Evolutionary conservation across 2,797 vertebrate genomes (phyloP).

Genomic region (Streptopelia turtur): DNA sequence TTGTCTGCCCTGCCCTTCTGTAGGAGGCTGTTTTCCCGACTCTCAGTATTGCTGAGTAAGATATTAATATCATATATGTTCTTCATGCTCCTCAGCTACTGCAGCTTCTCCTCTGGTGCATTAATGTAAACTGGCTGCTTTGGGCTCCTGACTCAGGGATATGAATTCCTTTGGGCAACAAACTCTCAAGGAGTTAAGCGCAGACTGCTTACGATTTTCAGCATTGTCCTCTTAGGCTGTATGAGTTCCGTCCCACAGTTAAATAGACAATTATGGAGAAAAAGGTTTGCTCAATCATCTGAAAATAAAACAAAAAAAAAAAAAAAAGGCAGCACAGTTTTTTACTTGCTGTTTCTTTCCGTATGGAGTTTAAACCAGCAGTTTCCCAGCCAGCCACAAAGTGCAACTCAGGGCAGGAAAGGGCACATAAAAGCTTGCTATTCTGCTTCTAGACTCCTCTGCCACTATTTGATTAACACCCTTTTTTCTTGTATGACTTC

Average conservation of each 20-base stretch:
- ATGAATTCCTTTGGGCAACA: neutral
- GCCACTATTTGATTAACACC: neutral
- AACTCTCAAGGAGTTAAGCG: neutral
- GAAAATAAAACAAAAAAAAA: no score
- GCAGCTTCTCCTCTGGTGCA: neutral
- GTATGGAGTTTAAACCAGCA: no score
- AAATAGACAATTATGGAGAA: no score
- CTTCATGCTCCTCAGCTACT: neutral
- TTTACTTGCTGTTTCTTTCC: no score
- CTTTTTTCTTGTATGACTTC: neutral
- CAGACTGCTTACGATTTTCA: neutral
- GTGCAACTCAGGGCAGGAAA: no score
- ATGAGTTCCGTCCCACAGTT: neutral
- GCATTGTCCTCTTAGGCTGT: neutral
- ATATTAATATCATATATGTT: neutral
- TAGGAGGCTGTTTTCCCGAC: neutral
- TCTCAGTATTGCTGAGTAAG: neutral
- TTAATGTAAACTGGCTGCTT: neutral
- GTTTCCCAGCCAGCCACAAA: no score
- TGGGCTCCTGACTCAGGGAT: neutral
- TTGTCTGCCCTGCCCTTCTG: neutral
- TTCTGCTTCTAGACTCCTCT: no score
- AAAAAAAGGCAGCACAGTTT: no score
- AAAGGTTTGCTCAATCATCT: no score
- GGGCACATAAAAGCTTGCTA: no score